Conservation (phyloP, 2,113 vertebrate species). For the Pheucticus melanocephalus region DNA sequence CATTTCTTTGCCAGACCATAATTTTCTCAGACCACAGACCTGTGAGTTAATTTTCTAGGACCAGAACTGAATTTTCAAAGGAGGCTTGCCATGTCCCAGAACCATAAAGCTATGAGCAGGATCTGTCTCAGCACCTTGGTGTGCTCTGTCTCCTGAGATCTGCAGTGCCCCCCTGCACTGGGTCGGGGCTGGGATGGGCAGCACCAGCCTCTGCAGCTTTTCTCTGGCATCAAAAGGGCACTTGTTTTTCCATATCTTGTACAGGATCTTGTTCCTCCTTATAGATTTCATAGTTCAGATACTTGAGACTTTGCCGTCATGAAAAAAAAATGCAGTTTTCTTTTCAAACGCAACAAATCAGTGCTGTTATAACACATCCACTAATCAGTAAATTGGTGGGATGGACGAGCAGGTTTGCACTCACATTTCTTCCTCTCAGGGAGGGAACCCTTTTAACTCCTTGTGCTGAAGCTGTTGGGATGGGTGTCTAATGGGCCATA, state of each 20-base stretch:
- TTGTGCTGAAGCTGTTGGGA: neutral
- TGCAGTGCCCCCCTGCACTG: fast-evolving
- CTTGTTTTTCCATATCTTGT: neutral
- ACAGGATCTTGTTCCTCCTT: neutral
- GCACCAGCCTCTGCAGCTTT: neutral
- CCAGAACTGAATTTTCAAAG: neutral
- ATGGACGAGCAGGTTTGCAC: neutral
- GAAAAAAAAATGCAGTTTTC: fast-evolving
- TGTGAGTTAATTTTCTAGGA: neutral
- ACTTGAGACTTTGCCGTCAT: neutral
- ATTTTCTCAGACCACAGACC: neutral
- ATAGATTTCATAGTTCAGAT: neutral
- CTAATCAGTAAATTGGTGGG: neutral
- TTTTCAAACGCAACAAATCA: neutral
- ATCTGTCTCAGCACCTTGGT: neutral
- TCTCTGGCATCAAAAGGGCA: fast-evolving
- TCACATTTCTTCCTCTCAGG: neutral
- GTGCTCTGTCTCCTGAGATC: neutral
- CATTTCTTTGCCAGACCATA: neutral
- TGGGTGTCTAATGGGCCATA: neutral
- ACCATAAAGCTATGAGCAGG: neutral
- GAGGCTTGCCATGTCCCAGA: neutral
- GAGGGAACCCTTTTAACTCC: neutral
- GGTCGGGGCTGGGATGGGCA: neutral
- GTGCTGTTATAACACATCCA: neutral